Percentiles rank a stretch among this genome's conserved stretches.
phyloP scores from a whole-genome alignment of 2,888 invertebrate genomes.

The Eudemis profundana region DNA sequence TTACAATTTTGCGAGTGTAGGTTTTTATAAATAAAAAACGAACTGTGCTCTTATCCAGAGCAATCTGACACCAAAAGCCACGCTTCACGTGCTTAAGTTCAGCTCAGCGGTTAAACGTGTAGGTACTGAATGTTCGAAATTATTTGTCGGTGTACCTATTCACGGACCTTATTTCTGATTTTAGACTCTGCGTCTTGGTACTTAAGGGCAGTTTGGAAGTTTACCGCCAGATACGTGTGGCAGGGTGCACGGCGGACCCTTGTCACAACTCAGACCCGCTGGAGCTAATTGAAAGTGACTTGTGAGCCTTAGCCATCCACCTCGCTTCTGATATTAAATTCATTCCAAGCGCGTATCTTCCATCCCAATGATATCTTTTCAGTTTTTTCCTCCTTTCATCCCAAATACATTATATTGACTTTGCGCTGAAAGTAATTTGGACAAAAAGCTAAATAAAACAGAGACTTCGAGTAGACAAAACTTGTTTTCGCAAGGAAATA shows the following conservation, averaged over 20 bases:
- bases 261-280: constrained; percentile 52
- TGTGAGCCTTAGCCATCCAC: constrained; percentile 47
- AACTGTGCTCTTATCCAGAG: background rate
- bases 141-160: constrained; percentile 10
- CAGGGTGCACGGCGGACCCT: constrained; percentile 56
- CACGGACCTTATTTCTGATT: background rate
- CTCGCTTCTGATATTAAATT: constrained; percentile 44
- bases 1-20: background rate
- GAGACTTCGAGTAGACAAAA: constrained; percentile 13
- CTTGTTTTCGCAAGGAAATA: constrained; percentile 18
- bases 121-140: constrained; percentile 23
- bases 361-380: constrained; percentile 6
- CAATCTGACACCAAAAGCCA: background rate
- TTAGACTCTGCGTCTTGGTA: background rate
- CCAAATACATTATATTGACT: background rate
- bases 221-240: constrained; percentile 36
- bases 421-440: background rate
- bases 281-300: constrained; percentile 60
- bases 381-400: constrained; percentile 4
- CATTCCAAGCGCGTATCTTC: constrained; percentile 29
- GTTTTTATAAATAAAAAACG: background rate
- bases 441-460: constrained; percentile 20
- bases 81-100: background rate
- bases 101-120: constrained; percentile 15
- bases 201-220: constrained; percentile 7